Conservation (phyloP, 2,888 invertebrate genomes). For the Lymantria monacha region DNA sequence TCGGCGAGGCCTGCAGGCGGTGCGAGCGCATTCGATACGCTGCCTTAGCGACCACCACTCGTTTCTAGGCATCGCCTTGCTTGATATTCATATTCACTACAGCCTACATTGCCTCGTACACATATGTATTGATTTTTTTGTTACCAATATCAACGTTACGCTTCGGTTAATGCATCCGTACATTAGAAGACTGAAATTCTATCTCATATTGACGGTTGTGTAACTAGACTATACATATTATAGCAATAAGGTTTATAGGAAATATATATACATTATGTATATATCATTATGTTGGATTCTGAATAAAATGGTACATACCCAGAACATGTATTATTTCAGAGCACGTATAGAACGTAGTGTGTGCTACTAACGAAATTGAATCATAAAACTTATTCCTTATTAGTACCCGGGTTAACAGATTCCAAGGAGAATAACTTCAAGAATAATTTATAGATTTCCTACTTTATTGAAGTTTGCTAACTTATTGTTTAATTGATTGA, state of each 20-base stretch:
- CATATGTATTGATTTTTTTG: slow-evolving; percentile 20
- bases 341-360: slow-evolving; percentile 1
- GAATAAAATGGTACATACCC: slow-evolving; percentile 1
- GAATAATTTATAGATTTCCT: neutral
- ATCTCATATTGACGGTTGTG: slow-evolving; percentile 20
- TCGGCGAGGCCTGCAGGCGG: slow-evolving; percentile 60
- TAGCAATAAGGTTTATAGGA: neutral
- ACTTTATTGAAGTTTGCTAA: neutral
- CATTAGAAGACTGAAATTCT: slow-evolving; percentile 28
- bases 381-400: slow-evolving; percentile 23
- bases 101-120: slow-evolving; percentile 39
- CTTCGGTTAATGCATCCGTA: slow-evolving; percentile 26
- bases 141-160: slow-evolving; percentile 32
- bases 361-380: slow-evolving; percentile 12
- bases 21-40: slow-evolving; percentile 65
- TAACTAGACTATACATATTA: slow-evolving; percentile 13
- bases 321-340: slow-evolving; percentile 3
- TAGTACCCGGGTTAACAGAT: slow-evolving; percentile 14
- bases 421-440: slow-evolving; percentile 1
- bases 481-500: no score
- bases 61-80: slow-evolving; percentile 38
- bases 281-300: neutral
- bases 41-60: slow-evolving; percentile 63
- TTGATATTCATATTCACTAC: slow-evolving; percentile 30
- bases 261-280: neutral